Evolutionary conservation across 2,888 invertebrate species (phyloP).

Genomic region (Adelognathus sp.): DNA sequence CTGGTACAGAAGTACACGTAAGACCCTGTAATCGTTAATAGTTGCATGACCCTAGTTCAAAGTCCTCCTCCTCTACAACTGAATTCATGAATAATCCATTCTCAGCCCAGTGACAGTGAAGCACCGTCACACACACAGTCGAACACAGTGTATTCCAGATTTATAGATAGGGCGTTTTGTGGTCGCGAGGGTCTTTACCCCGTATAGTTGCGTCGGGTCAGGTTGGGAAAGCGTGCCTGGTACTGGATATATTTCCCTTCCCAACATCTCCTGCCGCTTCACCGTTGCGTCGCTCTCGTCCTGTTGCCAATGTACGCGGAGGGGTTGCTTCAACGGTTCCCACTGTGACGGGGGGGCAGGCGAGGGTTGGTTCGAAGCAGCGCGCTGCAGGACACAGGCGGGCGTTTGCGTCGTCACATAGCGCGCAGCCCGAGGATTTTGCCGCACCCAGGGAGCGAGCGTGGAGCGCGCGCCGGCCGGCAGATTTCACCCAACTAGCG

Average conservation of each 20-base stretch:
- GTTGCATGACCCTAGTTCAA: background rate
- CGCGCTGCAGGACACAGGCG: background rate
- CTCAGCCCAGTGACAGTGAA: constrained; percentile 34
- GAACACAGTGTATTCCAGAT: background rate
- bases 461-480: constrained; percentile 56
- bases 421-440: constrained; percentile 71
- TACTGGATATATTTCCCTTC: background rate
- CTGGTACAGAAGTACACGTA: no score
- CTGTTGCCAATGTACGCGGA: constrained; percentile 40
- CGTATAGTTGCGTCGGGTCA: constrained; percentile 32
- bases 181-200: constrained; percentile 7
- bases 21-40: background rate
- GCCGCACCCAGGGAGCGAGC: constrained; percentile 79
- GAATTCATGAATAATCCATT: constrained; percentile 58
- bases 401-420: constrained; percentile 43
- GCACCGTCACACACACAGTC: background rate
- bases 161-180: constrained; percentile 10
- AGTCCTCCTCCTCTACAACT: no score
- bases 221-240: constrained; percentile 1
- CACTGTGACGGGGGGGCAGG: background rate
- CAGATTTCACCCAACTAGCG: constrained; percentile 12
- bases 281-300: constrained; percentile 25
- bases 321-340: constrained; percentile 46
- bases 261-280: background rate
- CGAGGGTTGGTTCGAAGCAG: constrained; percentile 9